Percentiles rank a stretch among this genome's conserved stretches.
Evolutionary conservation across 1,140 invertebrate genomes (phyloP).

Genomic region (Antheraea pernyi): DNA sequence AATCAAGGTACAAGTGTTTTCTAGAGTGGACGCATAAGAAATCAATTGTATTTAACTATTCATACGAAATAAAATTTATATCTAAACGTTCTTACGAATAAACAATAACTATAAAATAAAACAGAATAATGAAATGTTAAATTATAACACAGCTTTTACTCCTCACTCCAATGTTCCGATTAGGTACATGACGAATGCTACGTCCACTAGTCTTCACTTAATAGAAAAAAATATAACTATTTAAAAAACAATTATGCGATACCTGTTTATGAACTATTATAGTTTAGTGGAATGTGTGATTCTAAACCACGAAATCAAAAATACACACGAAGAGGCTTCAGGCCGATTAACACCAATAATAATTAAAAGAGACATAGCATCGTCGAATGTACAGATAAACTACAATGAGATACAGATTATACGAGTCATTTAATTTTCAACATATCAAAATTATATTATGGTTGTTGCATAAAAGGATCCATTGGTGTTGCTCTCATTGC

Average conservation of each 20-base stretch:
- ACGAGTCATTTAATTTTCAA: too few species aligned
- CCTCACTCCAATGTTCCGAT: slow-evolving; percentile 60
- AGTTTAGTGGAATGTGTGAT: slow-evolving; percentile 71
- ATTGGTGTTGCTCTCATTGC: slow-evolving; percentile 51
- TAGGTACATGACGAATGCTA: slow-evolving; percentile 61
- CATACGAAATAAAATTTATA: slow-evolving; percentile 74
- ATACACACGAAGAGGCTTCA: slow-evolving; percentile 16
- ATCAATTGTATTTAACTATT: slow-evolving; percentile 58
- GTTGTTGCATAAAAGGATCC: not conserved
- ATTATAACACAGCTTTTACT: slow-evolving; percentile 77
- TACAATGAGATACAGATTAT: slow-evolving; percentile 46
- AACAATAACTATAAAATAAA: slow-evolving; percentile 78
- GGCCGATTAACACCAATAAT: slow-evolving; percentile 22
- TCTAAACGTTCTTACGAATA: slow-evolving; percentile 75
- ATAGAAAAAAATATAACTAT: slow-evolving; percentile 19
- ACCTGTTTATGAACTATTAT: slow-evolving; percentile 53
- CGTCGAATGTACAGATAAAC: slow-evolving; percentile 57
- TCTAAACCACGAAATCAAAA: slow-evolving; percentile 34
- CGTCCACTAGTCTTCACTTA: slow-evolving; percentile 31
- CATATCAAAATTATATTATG: too few species aligned
- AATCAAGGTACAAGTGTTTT: slow-evolving; percentile 72
- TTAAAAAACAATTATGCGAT: slow-evolving; percentile 44
- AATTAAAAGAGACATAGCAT: slow-evolving; percentile 57
- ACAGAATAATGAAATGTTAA: slow-evolving; percentile 76
- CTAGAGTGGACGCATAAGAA: slow-evolving; percentile 64